Evolutionary conservation across 2,113 vertebrate species (phyloP), one percentile per base, ranked within the genome.

Genomic region (Stigmatopora argus): DNA sequence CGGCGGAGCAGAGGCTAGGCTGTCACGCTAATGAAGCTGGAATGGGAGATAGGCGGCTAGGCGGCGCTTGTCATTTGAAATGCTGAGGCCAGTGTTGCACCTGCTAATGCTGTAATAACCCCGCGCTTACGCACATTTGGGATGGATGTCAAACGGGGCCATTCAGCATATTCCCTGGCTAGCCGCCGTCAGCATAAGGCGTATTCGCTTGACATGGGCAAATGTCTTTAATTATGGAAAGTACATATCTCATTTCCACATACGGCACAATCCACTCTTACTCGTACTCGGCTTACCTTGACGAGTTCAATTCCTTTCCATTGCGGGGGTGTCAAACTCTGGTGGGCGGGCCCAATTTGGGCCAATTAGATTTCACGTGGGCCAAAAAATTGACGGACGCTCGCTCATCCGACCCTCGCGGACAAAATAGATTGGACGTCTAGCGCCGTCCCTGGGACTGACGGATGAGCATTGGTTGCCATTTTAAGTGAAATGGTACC

Each of bases 51-150:
- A 31, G 2, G 58, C 15, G 17, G 17, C 46, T 62, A 47, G 0
- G 2, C 48, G 46, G 7, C 68, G 31, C 47, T 18, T 59, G 68
- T 64, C 58, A 66, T 51, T 62, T 61, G 10, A 47, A 75, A 71
- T 52, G 60, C 71, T 38, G 52, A 55, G 23, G 70, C 13, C 55
- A 69, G 21, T 66, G 52, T 59, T 65, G 59, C 67, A 55, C 64
- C 69, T 65, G 26, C 34, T n/a, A 3, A 60, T 47, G 64, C 67
- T 19, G 21, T 46, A 44, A 31, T 21, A 38, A 58, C 58, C 69
- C 65, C 38, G 62, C 23, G 69, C 67, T 59, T 62, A 52, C 19
- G 57, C 49, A 52, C 15, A 64, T 72, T 18, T 67, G 26, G 26
- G 26, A 31, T 41, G 45, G 18, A 65, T 62, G 56, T 57, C 14